phyloP scores from a whole-genome alignment of 2,888 invertebrate genomes.

The Nemotelus nigrinus region DNA sequence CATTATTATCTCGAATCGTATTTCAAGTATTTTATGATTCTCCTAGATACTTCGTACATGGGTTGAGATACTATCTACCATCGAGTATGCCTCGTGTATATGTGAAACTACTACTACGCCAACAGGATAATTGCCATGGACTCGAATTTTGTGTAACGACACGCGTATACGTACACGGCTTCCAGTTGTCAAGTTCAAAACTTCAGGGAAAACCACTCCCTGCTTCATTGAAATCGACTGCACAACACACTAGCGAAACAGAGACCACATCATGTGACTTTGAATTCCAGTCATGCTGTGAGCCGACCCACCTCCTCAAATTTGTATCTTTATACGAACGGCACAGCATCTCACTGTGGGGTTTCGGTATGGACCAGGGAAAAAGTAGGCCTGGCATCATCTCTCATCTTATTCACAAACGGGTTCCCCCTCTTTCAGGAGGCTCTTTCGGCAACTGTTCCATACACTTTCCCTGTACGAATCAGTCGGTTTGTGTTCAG shows the following conservation, averaged over 20 bases:
- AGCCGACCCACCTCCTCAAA: background rate
- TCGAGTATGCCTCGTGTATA: background rate
- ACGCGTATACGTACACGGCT: constrained; percentile 34
- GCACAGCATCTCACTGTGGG: constrained; percentile 21
- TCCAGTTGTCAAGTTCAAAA: constrained; percentile 8
- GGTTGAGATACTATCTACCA: constrained; percentile 3
- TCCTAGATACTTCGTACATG: background rate
- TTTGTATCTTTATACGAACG: constrained; percentile 11
- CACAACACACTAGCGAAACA: background rate
- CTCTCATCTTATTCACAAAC: constrained; percentile 27
- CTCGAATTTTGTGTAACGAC: constrained; percentile 22
- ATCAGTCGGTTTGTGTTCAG: constrained; percentile 51
- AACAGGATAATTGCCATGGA: constrained; percentile 41
- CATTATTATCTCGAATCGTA: constrained; percentile 51
- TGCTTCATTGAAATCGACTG: background rate
- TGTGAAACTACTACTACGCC: constrained; percentile 6
- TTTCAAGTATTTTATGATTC: constrained; percentile 46
- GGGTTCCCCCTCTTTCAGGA: constrained; percentile 37
- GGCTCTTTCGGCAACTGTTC: constrained; percentile 39
- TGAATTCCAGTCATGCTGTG: constrained; percentile 9
- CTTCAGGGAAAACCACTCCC: constrained; percentile 26
- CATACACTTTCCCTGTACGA: constrained; percentile 33
- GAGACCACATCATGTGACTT: background rate
- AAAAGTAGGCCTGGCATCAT: constrained; percentile 35
- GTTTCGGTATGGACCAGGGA: constrained; percentile 18